phyloP scores from a whole-genome alignment of 2,797 vertebrate species.

The Rhinatrema bivittatum region DNA sequence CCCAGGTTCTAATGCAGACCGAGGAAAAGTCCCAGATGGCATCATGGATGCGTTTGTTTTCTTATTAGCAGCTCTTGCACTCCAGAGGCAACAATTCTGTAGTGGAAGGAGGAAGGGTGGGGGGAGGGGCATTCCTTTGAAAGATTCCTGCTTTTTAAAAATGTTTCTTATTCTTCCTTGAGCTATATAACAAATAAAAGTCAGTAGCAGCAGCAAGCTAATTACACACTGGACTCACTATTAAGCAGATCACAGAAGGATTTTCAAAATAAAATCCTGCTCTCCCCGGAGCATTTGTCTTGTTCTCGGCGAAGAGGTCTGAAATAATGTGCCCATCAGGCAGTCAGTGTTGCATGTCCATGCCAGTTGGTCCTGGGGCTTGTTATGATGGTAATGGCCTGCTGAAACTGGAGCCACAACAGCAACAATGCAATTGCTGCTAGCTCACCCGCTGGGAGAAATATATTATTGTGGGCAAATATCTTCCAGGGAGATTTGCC shows the following conservation, averaged over 20 bases:
- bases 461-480: slow-evolving; percentile 73
- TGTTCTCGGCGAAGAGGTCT: slow-evolving; percentile 61
- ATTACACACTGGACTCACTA: slow-evolving; percentile 45
- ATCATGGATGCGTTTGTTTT: too few species aligned
- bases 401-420: slow-evolving; percentile 59
- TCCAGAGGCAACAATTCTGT: too few species aligned
- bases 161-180: slow-evolving; percentile 5
- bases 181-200: slow-evolving; percentile 19
- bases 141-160: too few species aligned
- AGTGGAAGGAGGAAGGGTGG: too few species aligned
- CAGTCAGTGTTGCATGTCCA: slow-evolving; percentile 70
- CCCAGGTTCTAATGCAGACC: too few species aligned
- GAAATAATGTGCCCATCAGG: slow-evolving; percentile 70
- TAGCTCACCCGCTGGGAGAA: slow-evolving; percentile 70
- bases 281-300: slow-evolving; percentile 59
- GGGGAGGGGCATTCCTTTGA: too few species aligned
- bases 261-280: slow-evolving; percentile 60
- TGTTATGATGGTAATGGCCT: slow-evolving; percentile 76
- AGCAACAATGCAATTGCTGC: slow-evolving; percentile 64
- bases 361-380: slow-evolving; percentile 72
- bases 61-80: too few species aligned
- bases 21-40: too few species aligned
- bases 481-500: slow-evolving; percentile 65
- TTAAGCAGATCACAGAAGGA: slow-evolving; percentile 50
- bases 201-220: slow-evolving; percentile 33